Evolutionary conservation across 2,797 vertebrate species (phyloP).

Genomic region (Sebastes kiyomatsui): DNA sequence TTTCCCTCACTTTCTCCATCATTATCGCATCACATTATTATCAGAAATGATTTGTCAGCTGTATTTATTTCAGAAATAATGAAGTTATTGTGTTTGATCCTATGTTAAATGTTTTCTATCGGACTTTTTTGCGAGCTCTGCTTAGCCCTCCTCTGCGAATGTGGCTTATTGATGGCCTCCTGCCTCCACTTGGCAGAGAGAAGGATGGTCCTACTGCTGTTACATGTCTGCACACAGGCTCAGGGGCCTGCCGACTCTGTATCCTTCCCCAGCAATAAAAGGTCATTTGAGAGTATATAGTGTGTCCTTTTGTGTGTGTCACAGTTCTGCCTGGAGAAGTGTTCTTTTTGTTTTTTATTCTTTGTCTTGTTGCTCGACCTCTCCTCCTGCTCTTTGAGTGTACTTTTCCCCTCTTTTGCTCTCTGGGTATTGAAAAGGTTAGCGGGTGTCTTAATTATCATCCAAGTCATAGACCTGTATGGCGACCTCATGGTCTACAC

Average conservation of each 20-base stretch:
- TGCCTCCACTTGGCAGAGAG: constrained; percentile 39
- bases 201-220: constrained; percentile 44
- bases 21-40: background rate
- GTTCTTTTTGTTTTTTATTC: background rate
- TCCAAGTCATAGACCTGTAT: constrained; percentile 9
- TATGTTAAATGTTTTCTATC: constrained; percentile 7
- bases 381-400: constrained; percentile 37
- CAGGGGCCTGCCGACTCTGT: constrained; percentile 66
- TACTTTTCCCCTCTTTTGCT: constrained; percentile 2
- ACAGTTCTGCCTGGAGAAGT: constrained; percentile 63
- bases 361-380: constrained; percentile 40
- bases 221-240: constrained; percentile 62
- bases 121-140: constrained; percentile 5
- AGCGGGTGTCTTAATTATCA: constrained; percentile 29
- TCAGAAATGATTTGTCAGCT: constrained; percentile 12
- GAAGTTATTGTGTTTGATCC: background rate
- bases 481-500: background rate
- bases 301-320: constrained; percentile 67
- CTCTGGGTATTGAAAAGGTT: constrained; percentile 30
- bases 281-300: constrained; percentile 72
- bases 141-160: constrained; percentile 13
- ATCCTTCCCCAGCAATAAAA: constrained; percentile 69
- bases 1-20: background rate
- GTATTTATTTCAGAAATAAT: constrained; percentile 12
- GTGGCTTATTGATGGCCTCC: constrained; percentile 36